Evolutionary conservation across 2,113 vertebrate species (phyloP), one percentile per base, ranked within the genome.

Genomic region (Mormoops blainvillei): DNA sequence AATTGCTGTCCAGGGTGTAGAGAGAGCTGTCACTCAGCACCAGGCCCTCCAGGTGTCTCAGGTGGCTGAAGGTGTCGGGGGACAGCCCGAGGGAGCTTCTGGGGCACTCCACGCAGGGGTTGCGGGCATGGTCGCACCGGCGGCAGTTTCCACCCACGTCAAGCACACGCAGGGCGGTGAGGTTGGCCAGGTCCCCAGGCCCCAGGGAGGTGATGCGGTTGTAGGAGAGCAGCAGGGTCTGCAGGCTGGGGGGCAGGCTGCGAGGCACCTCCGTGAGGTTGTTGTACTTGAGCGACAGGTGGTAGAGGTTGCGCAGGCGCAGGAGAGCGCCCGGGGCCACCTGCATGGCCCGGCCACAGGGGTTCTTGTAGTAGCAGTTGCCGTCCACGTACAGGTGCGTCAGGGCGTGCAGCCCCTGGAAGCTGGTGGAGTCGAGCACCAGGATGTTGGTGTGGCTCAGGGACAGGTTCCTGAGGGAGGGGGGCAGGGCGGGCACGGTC

Each of bases 201-300:
- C 2, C 78, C 91, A 97, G 92, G n/a, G 48, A 78, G 33, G 89
- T 0, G 0, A 98, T 97, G 85, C 98, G 99, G 98, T 97, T 99
- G 93, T 99, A 99, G 98, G 99, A 97, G 31, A 98, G 98, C 9
- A 99, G 98, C 80, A 99, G 97, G 10, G 3, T 74, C 67, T 95
- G 74, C 88, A 99, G 97, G 41, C 98, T 98, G 1, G 52, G 61
- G 7, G 99, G 99, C 52, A 99, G 96, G 31, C 93, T 89, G 26
- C 16, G 94, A 77, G 99, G 99, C 77, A 99, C 94, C 2, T 31
- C 26, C 0, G 97, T 99, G n/a, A 99, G 96, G 91, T 99, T 99
- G 96, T 99, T 98, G 91, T 98, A 99, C 28, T 98, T 98, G n/a
- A 99, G 96, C 0, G 97, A 98, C 18, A 99, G 98, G 98, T 94